These are phyloP conservation scores for Charaxes varanes DNA, from an alignment of 1,140 invertebrate species.

Conservation along the genomic window DNA sequence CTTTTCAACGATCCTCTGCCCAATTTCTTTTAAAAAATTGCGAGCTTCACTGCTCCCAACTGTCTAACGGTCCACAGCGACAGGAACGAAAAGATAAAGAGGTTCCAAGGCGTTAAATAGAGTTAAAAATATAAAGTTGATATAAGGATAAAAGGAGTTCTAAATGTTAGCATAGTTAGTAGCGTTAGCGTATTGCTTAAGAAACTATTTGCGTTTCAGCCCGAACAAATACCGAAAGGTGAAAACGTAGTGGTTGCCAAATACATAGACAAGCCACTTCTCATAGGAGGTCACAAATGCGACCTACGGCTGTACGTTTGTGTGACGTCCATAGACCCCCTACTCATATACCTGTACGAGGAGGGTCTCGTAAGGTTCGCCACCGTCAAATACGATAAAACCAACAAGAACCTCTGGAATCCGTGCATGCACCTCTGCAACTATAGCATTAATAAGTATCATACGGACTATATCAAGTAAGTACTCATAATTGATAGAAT, in stretches of 20 bases:
- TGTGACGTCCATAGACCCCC: conserved; percentile 89
- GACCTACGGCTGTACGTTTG: conserved; percentile 90
- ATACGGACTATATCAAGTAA: conserved; percentile 91
- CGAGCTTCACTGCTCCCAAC: too few species aligned
- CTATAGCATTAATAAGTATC: conserved; percentile 95
- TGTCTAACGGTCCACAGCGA: too few species aligned
- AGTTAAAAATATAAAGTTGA: too few species aligned
- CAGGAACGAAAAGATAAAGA: too few species aligned
- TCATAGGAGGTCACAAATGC: conserved; percentile 97
- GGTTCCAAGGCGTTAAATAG: too few species aligned
- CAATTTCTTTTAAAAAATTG: too few species aligned
- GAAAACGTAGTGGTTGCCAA: conserved; percentile 94
- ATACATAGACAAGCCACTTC: conserved; percentile 94
- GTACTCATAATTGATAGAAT: too few species aligned
- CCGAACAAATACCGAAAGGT: conserved; percentile 92
- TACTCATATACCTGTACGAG: conserved; percentile 90
- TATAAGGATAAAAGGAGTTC: too few species aligned
- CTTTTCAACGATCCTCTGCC: too few species aligned
- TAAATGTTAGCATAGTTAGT: too few species aligned
- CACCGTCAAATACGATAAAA: conserved; percentile 89
- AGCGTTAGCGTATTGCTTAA: too few species aligned
- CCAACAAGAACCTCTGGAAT: conserved; percentile 89
- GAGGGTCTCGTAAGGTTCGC: conserved; percentile 91
- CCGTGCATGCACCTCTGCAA: conserved; percentile 96
- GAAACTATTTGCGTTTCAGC: too few species aligned